These are phyloP conservation scores for Petromus typicus DNA, from an alignment of 2,113 vertebrate species.

Conservation along the genomic window DNA sequence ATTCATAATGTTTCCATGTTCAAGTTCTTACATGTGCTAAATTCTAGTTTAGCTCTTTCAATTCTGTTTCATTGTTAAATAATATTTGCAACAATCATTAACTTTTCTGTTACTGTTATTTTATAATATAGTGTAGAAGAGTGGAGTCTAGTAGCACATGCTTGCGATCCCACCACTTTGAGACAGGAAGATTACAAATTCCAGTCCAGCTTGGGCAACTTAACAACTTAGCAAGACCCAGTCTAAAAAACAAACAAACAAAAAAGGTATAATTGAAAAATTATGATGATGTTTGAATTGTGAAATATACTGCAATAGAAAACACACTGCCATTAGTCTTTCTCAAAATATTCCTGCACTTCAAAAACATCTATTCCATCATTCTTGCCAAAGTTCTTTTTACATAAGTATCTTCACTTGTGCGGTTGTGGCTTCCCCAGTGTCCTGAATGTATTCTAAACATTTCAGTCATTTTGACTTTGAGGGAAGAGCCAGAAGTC, in stretches of 20 bases:
- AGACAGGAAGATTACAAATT: neutral
- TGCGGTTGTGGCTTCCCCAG: neutral
- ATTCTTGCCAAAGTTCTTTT: neutral
- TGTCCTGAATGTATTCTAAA: neutral
- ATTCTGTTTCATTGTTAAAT: neutral
- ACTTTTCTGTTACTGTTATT: constrained; percentile 4
- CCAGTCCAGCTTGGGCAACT: neutral
- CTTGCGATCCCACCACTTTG: neutral
- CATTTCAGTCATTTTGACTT: neutral
- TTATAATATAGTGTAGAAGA: neutral
- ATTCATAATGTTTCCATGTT: neutral
- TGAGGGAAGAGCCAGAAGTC: neutral
- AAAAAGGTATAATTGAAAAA: neutral
- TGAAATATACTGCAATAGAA: neutral
- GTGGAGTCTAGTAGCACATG: neutral
- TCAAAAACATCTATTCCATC: neutral
- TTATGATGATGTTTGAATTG: neutral
- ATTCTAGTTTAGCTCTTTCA: neutral
- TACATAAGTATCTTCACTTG: neutral
- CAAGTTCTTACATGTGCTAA: neutral
- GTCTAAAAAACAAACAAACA: neutral
- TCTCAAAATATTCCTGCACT: neutral
- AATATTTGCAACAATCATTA: neutral
- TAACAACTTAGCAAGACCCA: neutral
- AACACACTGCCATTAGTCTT: neutral